Conservation (phyloP, 2,113 vertebrate species). For the Gasterosteus nipponicus region DNA sequence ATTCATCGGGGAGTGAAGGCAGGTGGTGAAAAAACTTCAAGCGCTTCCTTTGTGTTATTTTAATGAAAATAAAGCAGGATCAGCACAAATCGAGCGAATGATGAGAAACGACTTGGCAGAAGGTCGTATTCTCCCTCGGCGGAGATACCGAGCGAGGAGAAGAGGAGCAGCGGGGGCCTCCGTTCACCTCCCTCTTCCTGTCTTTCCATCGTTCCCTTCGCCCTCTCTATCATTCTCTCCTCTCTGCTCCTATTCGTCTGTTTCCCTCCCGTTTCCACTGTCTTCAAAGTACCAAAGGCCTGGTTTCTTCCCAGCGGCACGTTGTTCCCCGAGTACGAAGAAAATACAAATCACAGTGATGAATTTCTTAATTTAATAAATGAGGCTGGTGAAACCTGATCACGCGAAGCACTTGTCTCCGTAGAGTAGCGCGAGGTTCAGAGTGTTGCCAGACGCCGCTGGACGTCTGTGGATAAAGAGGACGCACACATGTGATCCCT, state of each 20-base stretch:
- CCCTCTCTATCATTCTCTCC: slow-evolving; percentile 34
- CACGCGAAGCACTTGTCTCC: slow-evolving; percentile 72
- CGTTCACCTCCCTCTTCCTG: slow-evolving; percentile 46
- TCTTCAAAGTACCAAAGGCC: slow-evolving; percentile 33
- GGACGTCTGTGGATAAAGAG: slow-evolving; percentile 70
- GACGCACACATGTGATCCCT: slow-evolving; percentile 74
- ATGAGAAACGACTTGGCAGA: slow-evolving; percentile 77
- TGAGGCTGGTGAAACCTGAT: slow-evolving; percentile 71
- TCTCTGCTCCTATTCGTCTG: slow-evolving; percentile 19
- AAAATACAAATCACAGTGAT: slow-evolving; percentile 66
- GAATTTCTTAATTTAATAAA: slow-evolving; percentile 74
- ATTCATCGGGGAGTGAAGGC: slow-evolving; percentile 14
- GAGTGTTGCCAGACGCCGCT: slow-evolving; percentile 77
- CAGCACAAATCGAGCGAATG: slow-evolving; percentile 71
- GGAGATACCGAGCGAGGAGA: slow-evolving; percentile 47
- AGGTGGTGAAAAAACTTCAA: slow-evolving; percentile 46
- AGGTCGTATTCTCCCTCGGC: slow-evolving; percentile 63
- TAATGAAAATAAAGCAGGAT: slow-evolving; percentile 66
- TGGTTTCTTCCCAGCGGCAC: slow-evolving; percentile 32
- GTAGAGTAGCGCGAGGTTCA: slow-evolving; percentile 52
- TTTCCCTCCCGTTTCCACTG: slow-evolving; percentile 30
- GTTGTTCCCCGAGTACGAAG: background rate
- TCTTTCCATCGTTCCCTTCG: slow-evolving; percentile 39
- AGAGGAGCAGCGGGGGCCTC: slow-evolving; percentile 41
- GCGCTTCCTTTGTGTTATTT: slow-evolving; percentile 45